Evolutionary conservation across 92 coral and sea anemone species (phyloP).

Genomic region (Paragorgia papillata): DNA sequence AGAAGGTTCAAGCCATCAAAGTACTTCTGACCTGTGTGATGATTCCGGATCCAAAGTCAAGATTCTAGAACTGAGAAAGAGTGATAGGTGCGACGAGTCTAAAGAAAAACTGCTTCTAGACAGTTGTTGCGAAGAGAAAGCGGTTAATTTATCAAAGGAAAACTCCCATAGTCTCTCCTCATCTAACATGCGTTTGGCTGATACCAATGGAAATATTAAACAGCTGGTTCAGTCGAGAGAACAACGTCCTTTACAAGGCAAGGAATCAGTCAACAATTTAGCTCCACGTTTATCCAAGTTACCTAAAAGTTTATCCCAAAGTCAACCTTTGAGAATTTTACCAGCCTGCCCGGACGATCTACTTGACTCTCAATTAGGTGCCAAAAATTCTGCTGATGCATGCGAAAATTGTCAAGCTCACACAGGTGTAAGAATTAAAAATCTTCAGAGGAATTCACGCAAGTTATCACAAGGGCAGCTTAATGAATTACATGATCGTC

Average conservation of each 20-base stretch:
- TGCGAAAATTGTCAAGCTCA: constrained; percentile 9
- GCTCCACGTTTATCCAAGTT: background rate
- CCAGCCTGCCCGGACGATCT: background rate
- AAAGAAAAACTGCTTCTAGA: background rate
- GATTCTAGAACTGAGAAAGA: background rate
- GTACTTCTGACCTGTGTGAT: background rate
- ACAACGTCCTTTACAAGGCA: background rate
- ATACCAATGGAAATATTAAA: background rate
- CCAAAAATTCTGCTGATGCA: background rate
- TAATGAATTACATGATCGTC: constrained; percentile 7
- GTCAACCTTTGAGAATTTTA: background rate
- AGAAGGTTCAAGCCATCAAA: background rate
- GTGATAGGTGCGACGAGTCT: background rate
- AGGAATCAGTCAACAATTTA: background rate
- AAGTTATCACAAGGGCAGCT: constrained; percentile 22
- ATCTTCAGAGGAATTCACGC: constrained; percentile 7
- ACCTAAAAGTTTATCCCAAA: background rate
- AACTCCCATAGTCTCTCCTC: constrained; percentile 1
- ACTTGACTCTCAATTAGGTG: background rate
- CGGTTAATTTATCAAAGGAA: background rate
- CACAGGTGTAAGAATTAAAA: background rate
- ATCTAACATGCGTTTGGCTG: background rate
- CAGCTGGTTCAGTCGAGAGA: background rate
- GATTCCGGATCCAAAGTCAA: background rate
- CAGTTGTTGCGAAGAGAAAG: background rate